These are phyloP conservation scores for Helleia helle DNA, from an alignment of 2,888 invertebrate species.

Conservation along the genomic window DNA sequence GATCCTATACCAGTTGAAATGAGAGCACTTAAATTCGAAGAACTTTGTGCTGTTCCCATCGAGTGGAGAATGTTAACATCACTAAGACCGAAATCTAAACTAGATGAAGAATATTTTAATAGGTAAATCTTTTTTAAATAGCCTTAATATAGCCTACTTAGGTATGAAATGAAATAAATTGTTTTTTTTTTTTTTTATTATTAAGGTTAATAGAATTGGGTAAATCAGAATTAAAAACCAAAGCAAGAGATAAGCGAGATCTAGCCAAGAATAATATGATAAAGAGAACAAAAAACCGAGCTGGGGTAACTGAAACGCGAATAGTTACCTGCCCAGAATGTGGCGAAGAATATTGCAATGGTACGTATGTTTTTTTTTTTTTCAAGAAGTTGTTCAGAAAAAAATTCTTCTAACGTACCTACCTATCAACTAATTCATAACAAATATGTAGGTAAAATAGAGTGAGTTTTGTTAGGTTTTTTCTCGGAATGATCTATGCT, in stretches of 20 bases:
- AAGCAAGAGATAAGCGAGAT: slow-evolving; percentile 80
- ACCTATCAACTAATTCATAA: too few species aligned
- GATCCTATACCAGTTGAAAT: slow-evolving; percentile 90
- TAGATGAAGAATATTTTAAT: slow-evolving; percentile 91
- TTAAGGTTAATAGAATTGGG: slow-evolving; percentile 85
- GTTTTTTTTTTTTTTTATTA: too few species aligned
- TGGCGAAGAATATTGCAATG: slow-evolving; percentile 89
- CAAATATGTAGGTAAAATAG: too few species aligned
- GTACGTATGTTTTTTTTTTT: slow-evolving; percentile 43
- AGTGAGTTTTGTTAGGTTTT: too few species aligned
- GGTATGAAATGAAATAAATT: too few species aligned
- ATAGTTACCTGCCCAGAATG: slow-evolving; percentile 85
- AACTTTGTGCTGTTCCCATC: slow-evolving; percentile 88
- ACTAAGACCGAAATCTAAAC: slow-evolving; percentile 85
- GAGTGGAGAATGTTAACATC: slow-evolving; percentile 95
- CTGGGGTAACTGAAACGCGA: slow-evolving; percentile 86
- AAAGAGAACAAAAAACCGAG: slow-evolving; percentile 85
- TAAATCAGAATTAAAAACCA: slow-evolving; percentile 83
- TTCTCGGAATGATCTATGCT: too few species aligned
- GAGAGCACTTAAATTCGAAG: slow-evolving; percentile 81
- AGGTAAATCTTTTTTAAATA: slow-evolving; percentile 51
- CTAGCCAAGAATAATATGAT: slow-evolving; percentile 78
- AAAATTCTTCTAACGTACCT: too few species aligned
- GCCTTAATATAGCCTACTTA: too few species aligned
- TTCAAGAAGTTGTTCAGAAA: too few species aligned